Conservation (phyloP, 1,140 invertebrate genomes). For the Dinoponera quadriceps region DNA sequence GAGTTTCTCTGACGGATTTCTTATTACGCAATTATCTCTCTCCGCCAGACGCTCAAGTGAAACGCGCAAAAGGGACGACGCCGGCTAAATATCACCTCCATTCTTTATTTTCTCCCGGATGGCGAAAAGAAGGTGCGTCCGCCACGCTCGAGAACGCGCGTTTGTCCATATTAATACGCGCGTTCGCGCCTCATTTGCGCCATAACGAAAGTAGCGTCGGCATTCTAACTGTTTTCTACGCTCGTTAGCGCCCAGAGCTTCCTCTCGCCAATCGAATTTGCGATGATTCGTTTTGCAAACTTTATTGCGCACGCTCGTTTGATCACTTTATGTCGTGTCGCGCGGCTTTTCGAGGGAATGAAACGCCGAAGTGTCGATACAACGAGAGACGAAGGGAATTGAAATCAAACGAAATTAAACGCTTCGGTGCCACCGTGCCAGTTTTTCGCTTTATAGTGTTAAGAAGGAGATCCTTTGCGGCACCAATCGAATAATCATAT, state of each 20-base stretch:
- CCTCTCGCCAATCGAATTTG: background rate
- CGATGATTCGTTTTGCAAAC: background rate
- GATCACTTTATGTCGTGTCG: no score
- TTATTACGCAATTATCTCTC: conserved; percentile 58
- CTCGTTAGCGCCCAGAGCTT: background rate
- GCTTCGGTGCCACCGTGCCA: background rate
- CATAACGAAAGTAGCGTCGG: background rate
- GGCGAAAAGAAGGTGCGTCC: conserved; percentile 33
- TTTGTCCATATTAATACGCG: conserved; percentile 20
- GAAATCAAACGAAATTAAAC: conserved; percentile 20
- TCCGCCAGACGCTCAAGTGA: conserved; percentile 8
- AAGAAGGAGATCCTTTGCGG: conserved; percentile 19
- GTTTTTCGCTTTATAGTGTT: conserved; percentile 9
- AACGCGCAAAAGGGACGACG: conserved; percentile 17
- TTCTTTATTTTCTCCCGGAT: conserved; percentile 59
- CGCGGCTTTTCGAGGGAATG: background rate
- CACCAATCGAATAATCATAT: conserved; percentile 54
- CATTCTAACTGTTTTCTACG: background rate
- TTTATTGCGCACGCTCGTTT: no score
- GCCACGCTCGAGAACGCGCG: background rate
- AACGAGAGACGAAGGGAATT: background rate
- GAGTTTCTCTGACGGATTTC: conserved; percentile 52
- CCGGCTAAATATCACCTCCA: conserved; percentile 23
- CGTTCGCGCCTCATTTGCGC: background rate
- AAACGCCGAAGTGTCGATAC: background rate